These are phyloP conservation scores for Cercocebus atys DNA, from an alignment of 2,113 vertebrate genomes.

Conservation along the genomic window DNA sequence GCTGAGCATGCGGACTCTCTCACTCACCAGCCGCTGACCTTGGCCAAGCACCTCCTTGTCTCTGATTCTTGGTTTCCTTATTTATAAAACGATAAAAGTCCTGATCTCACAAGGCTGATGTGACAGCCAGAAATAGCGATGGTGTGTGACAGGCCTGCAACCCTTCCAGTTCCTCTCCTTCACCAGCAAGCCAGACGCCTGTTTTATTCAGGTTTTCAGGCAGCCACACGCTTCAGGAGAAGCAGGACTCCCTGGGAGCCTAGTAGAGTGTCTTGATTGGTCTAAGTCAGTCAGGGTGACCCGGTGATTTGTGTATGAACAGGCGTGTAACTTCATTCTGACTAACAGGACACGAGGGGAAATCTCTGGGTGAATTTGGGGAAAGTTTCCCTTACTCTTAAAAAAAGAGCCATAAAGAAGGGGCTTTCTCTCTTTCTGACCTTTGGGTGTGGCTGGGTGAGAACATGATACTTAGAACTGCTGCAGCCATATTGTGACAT, in stretches of 20 bases:
- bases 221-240: not conserved
- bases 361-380: not conserved
- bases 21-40: not conserved
- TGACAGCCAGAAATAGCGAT: not conserved
- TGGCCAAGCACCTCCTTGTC: not conserved
- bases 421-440: not conserved
- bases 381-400: not conserved
- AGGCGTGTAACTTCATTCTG: not conserved
- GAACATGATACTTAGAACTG: not conserved
- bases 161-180: not conserved
- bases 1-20: not conserved
- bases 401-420: not conserved
- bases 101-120: not conserved
- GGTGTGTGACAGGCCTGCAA: not conserved
- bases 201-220: not conserved
- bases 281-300: not conserved
- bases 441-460: not conserved
- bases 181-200: not conserved
- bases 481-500: not conserved
- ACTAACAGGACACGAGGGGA: not conserved
- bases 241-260: not conserved
- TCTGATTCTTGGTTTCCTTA: not conserved
- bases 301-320: not conserved
- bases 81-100: not conserved
- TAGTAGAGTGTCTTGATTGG: too few species aligned